Evolutionary conservation across 2,888 invertebrate genomes (phyloP).

Genomic region (Diadromus collaris): DNA sequence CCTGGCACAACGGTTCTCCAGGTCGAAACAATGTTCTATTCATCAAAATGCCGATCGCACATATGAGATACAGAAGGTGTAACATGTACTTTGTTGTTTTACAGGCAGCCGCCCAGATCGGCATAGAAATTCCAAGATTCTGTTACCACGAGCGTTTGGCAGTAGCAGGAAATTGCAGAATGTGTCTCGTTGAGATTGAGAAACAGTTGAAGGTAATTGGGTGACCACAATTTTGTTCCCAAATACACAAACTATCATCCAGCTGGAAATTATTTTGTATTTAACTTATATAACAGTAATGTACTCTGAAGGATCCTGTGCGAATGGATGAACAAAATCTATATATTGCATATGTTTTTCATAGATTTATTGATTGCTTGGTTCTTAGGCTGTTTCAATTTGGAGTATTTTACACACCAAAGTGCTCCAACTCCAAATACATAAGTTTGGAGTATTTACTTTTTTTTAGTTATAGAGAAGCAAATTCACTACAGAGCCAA

Average conservation of each 20-base stretch:
- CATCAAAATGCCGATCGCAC: background rate
- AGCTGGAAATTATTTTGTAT: too few relatives aligned
- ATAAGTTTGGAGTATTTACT: too few relatives aligned
- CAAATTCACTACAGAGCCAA: background rate
- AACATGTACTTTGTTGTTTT: slow-evolving; percentile 61
- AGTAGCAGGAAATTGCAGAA: slow-evolving; percentile 99
- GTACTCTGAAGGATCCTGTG: too few relatives aligned
- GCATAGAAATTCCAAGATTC: slow-evolving; percentile 99
- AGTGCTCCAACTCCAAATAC: too few relatives aligned
- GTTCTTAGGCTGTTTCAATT: too few relatives aligned
- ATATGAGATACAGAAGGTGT: background rate
- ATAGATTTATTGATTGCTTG: too few relatives aligned
- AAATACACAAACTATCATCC: too few relatives aligned
- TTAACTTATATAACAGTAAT: too few relatives aligned
- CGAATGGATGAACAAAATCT: too few relatives aligned
- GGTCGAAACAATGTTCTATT: slow-evolving; percentile 81
- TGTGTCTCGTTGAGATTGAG: slow-evolving; percentile 99
- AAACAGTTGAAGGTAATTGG: slow-evolving; percentile 92
- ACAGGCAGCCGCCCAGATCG: slow-evolving; percentile 96
- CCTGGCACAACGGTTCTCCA: slow-evolving; percentile 99
- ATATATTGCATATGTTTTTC: too few relatives aligned
- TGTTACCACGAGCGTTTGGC: slow-evolving; percentile 99
- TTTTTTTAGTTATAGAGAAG: too few relatives aligned
- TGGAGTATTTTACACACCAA: too few relatives aligned
- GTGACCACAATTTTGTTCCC: background rate